These are phyloP conservation scores for Pararge aegeria DNA, from an alignment of 1,140 invertebrate genomes.

Conservation along the genomic window DNA sequence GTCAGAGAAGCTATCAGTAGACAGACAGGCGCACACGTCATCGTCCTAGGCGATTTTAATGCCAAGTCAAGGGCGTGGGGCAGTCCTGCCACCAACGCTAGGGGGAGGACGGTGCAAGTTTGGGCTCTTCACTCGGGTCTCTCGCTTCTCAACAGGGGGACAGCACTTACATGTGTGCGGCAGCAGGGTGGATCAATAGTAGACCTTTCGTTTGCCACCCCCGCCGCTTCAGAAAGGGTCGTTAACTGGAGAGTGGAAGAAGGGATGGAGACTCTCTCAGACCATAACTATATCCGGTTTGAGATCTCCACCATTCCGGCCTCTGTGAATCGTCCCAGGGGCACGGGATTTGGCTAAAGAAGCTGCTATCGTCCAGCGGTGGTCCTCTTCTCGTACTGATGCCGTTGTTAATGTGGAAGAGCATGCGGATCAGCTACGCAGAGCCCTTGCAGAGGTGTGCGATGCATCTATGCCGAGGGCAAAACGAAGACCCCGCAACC, in stretches of 20 bases:
- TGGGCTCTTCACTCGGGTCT: slow-evolving; percentile 16
- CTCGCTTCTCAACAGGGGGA: slow-evolving; percentile 20
- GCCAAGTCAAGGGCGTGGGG: slow-evolving; percentile 21
- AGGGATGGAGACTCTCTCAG: slow-evolving; percentile 24
- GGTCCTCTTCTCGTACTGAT: not conserved
- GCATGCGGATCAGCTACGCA: not conserved
- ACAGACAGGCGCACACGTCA: not conserved
- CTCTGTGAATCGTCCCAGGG: not conserved
- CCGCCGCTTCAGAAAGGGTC: slow-evolving; percentile 9
- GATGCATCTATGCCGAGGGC: slow-evolving; percentile 12
- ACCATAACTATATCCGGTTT: slow-evolving; percentile 27
- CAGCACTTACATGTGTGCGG: slow-evolving; percentile 21
- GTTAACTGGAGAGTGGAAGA: slow-evolving; percentile 18
- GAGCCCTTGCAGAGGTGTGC: slow-evolving; percentile 7
- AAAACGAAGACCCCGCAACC: not conserved
- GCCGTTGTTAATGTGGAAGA: not conserved
- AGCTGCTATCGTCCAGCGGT: slow-evolving; percentile 17
- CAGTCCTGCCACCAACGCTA: slow-evolving; percentile 12
- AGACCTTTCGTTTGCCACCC: slow-evolving; percentile 31
- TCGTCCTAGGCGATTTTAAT: slow-evolving; percentile 14
- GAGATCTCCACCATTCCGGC: not conserved
- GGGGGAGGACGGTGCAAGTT: slow-evolving; percentile 4
- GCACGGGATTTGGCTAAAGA: slow-evolving; percentile 3
- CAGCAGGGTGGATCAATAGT: slow-evolving; percentile 26
- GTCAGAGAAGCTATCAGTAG: not conserved